Percentiles rank a stretch among this genome's conserved stretches.
Evolutionary conservation across 1,140 invertebrate genomes (phyloP).

Genomic region (Apis cerana): DNA sequence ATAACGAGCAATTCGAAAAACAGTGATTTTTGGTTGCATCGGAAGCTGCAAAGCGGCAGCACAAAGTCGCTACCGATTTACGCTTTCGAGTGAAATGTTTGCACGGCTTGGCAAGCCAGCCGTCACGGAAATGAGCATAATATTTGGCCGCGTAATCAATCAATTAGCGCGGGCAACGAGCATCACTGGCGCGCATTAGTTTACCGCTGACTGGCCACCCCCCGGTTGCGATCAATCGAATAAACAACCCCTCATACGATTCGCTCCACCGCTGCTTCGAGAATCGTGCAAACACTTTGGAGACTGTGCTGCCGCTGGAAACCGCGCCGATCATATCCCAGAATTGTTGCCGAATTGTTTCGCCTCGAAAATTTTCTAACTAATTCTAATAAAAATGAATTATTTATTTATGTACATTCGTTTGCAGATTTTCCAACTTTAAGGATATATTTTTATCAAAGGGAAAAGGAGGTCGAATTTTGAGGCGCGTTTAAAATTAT

Average conservation of each 20-base stretch:
- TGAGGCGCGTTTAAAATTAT: no score
- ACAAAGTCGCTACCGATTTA: constrained; percentile 32
- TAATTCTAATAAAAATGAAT: no score
- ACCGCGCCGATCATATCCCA: not conserved
- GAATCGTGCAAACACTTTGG: constrained; percentile 50
- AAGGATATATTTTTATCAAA: no score
- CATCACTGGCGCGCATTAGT: constrained; percentile 64
- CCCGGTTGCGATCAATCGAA: constrained; percentile 58
- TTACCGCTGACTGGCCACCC: constrained; percentile 63
- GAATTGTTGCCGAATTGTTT: constrained; percentile 6
- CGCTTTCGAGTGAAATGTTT: constrained; percentile 38
- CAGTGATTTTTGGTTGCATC: not conserved
- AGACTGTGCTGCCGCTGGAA: constrained; percentile 46
- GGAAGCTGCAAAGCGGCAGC: constrained; percentile 24
- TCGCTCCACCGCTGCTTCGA: constrained; percentile 12
- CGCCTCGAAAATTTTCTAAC: not conserved
- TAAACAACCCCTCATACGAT: constrained; percentile 48
- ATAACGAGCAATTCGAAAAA: not conserved
- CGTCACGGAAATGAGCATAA: constrained; percentile 59
- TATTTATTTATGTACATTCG: no score
- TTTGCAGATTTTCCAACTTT: no score
- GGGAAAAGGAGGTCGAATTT: no score
- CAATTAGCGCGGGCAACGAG: constrained; percentile 65
- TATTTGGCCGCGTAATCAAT: constrained; percentile 69
- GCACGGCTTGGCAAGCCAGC: constrained; percentile 13